Evolutionary conservation across 2,113 vertebrate species (phyloP).

Genomic region (Trinectes maculatus): DNA sequence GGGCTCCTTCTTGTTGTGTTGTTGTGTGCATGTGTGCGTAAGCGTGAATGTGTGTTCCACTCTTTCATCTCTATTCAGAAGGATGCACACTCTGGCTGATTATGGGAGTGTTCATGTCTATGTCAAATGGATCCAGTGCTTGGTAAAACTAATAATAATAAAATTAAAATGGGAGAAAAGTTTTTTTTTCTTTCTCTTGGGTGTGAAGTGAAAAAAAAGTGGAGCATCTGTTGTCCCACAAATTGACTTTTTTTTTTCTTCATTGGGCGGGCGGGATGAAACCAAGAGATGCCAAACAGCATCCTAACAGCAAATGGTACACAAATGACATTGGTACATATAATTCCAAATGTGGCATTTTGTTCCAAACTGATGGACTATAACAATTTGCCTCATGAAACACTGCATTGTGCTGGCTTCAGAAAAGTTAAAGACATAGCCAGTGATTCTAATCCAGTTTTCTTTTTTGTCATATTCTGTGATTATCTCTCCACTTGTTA

Average conservation of each 20-base stretch:
- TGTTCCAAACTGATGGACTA: too few relatives aligned
- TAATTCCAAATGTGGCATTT: slow-evolving; percentile 13
- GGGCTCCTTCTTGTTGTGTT: slow-evolving; percentile 50
- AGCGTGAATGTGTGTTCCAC: slow-evolving; percentile 50
- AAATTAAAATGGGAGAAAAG: slow-evolving; percentile 23
- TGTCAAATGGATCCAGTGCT: slow-evolving; percentile 73
- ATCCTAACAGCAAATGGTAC: slow-evolving; percentile 4
- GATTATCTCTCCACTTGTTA: not conserved
- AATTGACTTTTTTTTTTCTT: slow-evolving; percentile 41
- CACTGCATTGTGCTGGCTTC: not conserved
- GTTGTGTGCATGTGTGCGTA: slow-evolving; percentile 48
- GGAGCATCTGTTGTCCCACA: slow-evolving; percentile 64
- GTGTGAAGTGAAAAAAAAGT: slow-evolving; percentile 39
- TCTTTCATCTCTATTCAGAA: slow-evolving; percentile 80
- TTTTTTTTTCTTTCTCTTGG: slow-evolving; percentile 45
- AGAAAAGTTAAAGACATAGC: not conserved
- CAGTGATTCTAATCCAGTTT: slow-evolving; percentile 6
- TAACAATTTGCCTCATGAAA: too few relatives aligned
- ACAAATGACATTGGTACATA: slow-evolving; percentile 17
- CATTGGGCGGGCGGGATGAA: slow-evolving; percentile 36
- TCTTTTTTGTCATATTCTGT: not conserved
- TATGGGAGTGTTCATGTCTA: slow-evolving; percentile 68
- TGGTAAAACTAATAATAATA: slow-evolving; percentile 47
- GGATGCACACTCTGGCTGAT: slow-evolving; percentile 74
- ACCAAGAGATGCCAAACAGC: slow-evolving; percentile 30